Base-by-base conservation (phyloP, 2,797 vertebrate species). In the Alcedo atthis region DNA sequence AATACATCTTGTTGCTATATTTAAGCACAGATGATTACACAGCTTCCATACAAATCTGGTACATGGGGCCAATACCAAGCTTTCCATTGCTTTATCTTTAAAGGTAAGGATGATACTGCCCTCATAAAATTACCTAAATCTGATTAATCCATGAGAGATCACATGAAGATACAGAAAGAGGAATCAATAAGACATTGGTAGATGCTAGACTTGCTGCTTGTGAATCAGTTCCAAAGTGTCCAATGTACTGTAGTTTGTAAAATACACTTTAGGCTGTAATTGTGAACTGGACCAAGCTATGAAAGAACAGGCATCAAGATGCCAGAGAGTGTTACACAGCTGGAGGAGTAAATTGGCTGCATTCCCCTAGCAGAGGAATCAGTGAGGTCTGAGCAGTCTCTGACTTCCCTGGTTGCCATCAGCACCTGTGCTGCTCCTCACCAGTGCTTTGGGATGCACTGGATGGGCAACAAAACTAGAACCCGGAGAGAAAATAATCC, bases 151-250 rank as follows among this genome's bases (percentile, higher is more conserved):
- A 5, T 10, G 15, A 62, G 69, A 73, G 12, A 76, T 62, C 62
- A 48, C 18, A 43, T 6, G 51, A 46, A 79, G 77, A 69, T 19
- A 48, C 11, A 79, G 51, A 55, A 55, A 61, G 28, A 93, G 26
- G 42, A 90, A 81, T 90, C 77, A 48, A 81, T 93, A 63, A 79
- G 49, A 43, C 22, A 79, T 81, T 89, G 81, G 48, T 24, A 66
- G 62, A n/a, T 66, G 43, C 35, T 84, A 42, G 59, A 64, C 71
- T 1, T 85, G 77, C 53, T 2, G 1, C 45, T 78, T 49, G 10
- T 71, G 67, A 90, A 92, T 90, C 81, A 53, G 10, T 89, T 77
- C 37, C 14, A 70, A 69, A 81, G 45, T 30, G 51, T 63, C 67
- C 6, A 0, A 43, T 57, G 20, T 46, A 59, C 43, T 43, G 57